Conservation (phyloP, 2,888 invertebrate species). For the Phasia obesa region DNA sequence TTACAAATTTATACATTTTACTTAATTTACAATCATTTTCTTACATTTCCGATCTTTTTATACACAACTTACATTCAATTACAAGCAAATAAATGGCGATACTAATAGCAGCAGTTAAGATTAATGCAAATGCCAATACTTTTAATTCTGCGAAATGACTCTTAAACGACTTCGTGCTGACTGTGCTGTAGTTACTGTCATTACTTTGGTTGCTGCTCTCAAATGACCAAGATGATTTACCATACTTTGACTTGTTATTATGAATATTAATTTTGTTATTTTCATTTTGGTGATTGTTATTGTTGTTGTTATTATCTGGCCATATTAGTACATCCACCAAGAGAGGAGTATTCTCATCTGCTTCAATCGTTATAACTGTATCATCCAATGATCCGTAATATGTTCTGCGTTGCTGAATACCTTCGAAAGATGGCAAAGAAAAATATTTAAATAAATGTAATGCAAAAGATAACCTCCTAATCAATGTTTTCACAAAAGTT, state of each 20-base stretch:
- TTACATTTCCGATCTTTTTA: slow-evolving; percentile 3
- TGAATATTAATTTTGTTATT: background rate
- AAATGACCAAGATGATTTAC: slow-evolving; percentile 42
- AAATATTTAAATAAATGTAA: slow-evolving; percentile 55
- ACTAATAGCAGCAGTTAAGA: slow-evolving; percentile 74
- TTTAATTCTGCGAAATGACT: slow-evolving; percentile 74
- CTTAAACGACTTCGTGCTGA: slow-evolving; percentile 46
- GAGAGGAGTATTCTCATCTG: slow-evolving; percentile 74
- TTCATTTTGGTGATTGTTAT: background rate
- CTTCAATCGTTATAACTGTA: slow-evolving; percentile 72
- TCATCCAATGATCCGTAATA: slow-evolving; percentile 55
- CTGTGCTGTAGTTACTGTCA: slow-evolving; percentile 5
- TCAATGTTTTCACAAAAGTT: no score
- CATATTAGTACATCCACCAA: slow-evolving; percentile 59
- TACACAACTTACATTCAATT: slow-evolving; percentile 77
- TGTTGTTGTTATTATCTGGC: background rate
- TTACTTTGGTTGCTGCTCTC: slow-evolving; percentile 19
- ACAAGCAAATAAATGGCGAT: slow-evolving; percentile 78
- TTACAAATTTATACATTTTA: background rate
- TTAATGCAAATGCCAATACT: slow-evolving; percentile 74
- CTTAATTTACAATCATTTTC: background rate
- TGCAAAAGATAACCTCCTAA: slow-evolving; percentile 9
- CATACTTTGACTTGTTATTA: background rate
- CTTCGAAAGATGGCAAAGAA: slow-evolving; percentile 50
- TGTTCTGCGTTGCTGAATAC: slow-evolving; percentile 51